phyloP scores from a whole-genome alignment of 2,888 invertebrate species.

The Litoditis marina region DNA sequence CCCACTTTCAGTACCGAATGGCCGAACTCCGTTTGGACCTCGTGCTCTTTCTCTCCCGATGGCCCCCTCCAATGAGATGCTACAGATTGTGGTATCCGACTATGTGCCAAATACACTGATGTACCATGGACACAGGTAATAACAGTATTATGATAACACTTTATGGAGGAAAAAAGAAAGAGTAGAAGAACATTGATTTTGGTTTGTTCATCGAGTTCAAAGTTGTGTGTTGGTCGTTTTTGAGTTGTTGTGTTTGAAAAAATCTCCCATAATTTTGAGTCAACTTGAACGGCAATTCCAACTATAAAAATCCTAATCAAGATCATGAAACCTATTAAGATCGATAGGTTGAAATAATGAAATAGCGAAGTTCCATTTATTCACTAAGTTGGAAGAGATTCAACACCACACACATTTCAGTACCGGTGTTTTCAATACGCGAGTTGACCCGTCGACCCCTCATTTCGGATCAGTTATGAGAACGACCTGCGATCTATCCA shows the following conservation, averaged over 20 bases:
- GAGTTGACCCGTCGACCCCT: conserved; percentile 57
- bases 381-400: background rate
- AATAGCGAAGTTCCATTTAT: too few relatives aligned
- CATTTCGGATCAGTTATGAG: conserved; percentile 60
- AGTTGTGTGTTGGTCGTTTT: too few relatives aligned
- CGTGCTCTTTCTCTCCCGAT: conserved; percentile 26
- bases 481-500: conserved; percentile 51
- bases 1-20: background rate
- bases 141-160: too few relatives aligned
- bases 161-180: too few relatives aligned
- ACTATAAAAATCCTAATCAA: too few relatives aligned
- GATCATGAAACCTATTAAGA: too few relatives aligned
- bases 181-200: background rate
- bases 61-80: conserved; percentile 20
- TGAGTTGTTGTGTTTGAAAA: too few relatives aligned
- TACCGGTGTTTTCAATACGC: conserved; percentile 57
- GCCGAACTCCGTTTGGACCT: conserved; percentile 44
- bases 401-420: conserved; percentile 14
- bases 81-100: conserved; percentile 54
- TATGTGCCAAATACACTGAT: conserved; percentile 57
- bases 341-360: too few relatives aligned
- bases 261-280: too few relatives aligned
- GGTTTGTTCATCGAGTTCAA: background rate
- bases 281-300: too few relatives aligned
- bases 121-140: conserved; percentile 55